A percentile compares a stretch with the other conserved stretches of the same genome.
Evolutionary conservation across 2,888 invertebrate species (phyloP).

Genomic region (Platycheirus albimanus): DNA sequence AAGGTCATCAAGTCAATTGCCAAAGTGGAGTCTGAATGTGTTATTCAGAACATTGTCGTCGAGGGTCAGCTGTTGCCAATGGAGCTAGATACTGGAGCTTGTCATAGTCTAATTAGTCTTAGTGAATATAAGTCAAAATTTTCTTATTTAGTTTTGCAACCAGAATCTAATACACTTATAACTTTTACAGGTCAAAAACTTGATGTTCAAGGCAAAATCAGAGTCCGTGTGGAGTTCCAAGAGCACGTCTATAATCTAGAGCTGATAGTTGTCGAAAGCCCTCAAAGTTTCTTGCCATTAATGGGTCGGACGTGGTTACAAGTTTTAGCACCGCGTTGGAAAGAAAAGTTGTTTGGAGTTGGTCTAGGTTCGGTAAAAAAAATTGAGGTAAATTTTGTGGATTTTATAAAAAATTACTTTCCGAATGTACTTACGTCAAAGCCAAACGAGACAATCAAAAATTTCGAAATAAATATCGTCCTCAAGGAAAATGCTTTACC

Average conservation of each 20-base stretch:
- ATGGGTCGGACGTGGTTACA: constrained; percentile 8
- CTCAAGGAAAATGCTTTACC: constrained; percentile 4
- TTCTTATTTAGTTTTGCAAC: constrained; percentile 17
- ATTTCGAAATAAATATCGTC: constrained; percentile 6
- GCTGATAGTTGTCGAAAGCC: constrained; percentile 1
- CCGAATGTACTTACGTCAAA: background rate
- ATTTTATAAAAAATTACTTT: constrained; percentile 1
- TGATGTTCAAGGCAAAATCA: constrained; percentile 27
- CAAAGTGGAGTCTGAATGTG: constrained; percentile 22
- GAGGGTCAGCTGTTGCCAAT: background rate
- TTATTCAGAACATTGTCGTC: constrained; percentile 3
- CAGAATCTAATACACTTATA: constrained; percentile 12
- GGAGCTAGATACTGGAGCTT: constrained; percentile 25
- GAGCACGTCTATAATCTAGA: background rate
- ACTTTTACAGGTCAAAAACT: constrained; percentile 25
- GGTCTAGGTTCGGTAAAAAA: background rate
- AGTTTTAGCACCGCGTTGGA: constrained; percentile 4
- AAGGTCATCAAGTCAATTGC: constrained; percentile 29
- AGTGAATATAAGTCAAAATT: too few relatives aligned
- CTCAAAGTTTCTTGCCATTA: background rate
- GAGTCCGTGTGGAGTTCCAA: constrained; percentile 24
- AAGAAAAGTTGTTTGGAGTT: constrained; percentile 1
- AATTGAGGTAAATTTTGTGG: constrained; percentile 11
- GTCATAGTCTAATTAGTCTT: constrained; percentile 11
- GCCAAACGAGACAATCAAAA: constrained; percentile 4